Base-by-base conservation (phyloP, 2,797 vertebrate genomes). In the Octomys mimax region DNA sequence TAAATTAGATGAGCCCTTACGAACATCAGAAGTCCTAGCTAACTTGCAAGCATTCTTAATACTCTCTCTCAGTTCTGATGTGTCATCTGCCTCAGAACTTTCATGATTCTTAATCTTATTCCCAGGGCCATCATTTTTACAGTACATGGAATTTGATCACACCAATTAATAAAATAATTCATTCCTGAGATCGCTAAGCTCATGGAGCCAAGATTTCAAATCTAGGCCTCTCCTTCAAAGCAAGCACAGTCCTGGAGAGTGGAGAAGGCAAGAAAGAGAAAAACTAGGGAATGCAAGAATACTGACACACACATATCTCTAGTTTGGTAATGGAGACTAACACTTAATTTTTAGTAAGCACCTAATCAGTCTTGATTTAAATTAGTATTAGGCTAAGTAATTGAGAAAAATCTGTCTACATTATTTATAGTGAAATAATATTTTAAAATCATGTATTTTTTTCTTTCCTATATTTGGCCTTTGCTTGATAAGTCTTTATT, bases 171-270 rank as follows among this genome's bases (percentile, higher is more conserved):
- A 79, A 87, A 92, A 64, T 49, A 81, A 80, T 73, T 68, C 8
- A 70, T 91, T 75, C 36, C 2, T 85, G 6, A 73, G 19, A 62
- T 66, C 39, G 28, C 49, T 85, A 94, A 85, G 22, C 62, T 83
- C 71, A 87, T 46, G 81, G 46, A 77, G 21, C 21, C 73, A 92
- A 49, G 80, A 84, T 77, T 88, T 71, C 6, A 94, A 88, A 85
- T n/a, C 33, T 39, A 91, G 21, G 4, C 4, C 46, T 80, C 1
- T 92, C 31, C 90, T 28, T 5, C 33, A 81, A 88, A 77, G 61
- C 54, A 92, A 91, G 7, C 11, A 66, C 19, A 49, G 1, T 28
- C 18, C 19, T n/a, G 11, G 28, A 66, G 26, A 86, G 39, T 54
- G 21, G 5, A 19, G 21, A 68, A 21, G 31, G 19, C 64, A 64